Base-by-base conservation (phyloP, 2,888 invertebrate genomes). In the Diachrysia chrysitis region DNA sequence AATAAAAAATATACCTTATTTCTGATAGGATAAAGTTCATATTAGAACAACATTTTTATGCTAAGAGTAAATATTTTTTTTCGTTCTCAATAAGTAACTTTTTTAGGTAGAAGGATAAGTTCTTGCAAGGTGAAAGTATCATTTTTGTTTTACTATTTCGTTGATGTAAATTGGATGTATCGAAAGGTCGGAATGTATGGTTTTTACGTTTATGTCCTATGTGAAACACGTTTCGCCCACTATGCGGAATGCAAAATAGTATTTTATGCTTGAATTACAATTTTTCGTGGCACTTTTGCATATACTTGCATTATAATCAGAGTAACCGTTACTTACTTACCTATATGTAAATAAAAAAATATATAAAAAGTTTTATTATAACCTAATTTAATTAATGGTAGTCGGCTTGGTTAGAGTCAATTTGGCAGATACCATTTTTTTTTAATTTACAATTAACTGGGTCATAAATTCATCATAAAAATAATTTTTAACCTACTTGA, bases 101-200 rank as follows among this genome's bases (percentile, higher is more conserved):
- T 48, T 37, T 69, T 63, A 48, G 23, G 17, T 53, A 19, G 10
- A 19, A n/a, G 7, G 5, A 37, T 42, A 76, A 76, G 17, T 76
- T 69, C 59, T 23, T 29, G 23, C 35, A 32, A 69, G 66, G 63
- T 69, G 37, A 71, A 70, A 72, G 62, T 63, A 62, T 42, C 62
- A 63, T 80, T 71, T 81, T 72, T 69, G 66, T 57, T 25, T 46
- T 58, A 69, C 70, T 32, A 75, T 82, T 73, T 66, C 58, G 55
- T 42, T 57, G 48, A 78, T 79, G 79, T 74, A 82, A 82, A 85
- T 79, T 79, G 69, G 69, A 76, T 63, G 25, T 23, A 23, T 5
- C 0, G 61, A 73, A 78, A 75, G 63, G 64, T 60, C 58, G 51
- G 48, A 19, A 42, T 25, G 29, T 56, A 63, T 55, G 21, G 35